These are phyloP conservation scores for Neosilurus hyrtlii DNA, from an alignment of 2,797 vertebrate species.

Conservation along the genomic window DNA sequence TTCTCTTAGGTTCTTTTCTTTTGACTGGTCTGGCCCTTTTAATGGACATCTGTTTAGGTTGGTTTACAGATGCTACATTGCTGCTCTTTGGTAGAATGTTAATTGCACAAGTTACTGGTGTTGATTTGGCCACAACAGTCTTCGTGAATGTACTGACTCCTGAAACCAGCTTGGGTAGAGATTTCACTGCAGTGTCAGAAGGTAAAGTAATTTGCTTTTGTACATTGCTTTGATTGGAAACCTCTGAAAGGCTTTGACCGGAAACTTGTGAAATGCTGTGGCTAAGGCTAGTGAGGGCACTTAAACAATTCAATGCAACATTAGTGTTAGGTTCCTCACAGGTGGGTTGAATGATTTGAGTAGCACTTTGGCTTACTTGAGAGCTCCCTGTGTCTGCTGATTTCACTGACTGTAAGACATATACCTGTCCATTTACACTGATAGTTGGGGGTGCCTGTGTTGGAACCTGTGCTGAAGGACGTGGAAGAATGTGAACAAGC, in stretches of 20 bases:
- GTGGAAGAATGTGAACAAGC: conserved; percentile 93
- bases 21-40: conserved; percentile 79
- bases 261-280: conserved; percentile 95
- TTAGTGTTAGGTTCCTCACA: conserved; percentile 92
- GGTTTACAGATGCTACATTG: conserved; percentile 61
- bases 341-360: conserved; percentile 93
- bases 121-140: conserved; percentile 57
- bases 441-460: conserved; percentile 88
- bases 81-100: conserved; percentile 67
- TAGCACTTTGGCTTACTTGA: conserved; percentile 76
- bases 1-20: conserved; percentile 63
- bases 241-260: conserved; percentile 84
- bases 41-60: conserved; percentile 73
- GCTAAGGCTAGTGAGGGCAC: conserved; percentile 93
- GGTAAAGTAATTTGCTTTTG: conserved; percentile 71
- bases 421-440: conserved; percentile 95
- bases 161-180: conserved; percentile 58
- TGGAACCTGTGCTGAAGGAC: conserved; percentile 80
- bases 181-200: conserved; percentile 68
- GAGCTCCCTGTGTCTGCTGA: conserved; percentile 81
- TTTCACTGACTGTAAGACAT: conserved; percentile 91
- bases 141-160: conserved; percentile 61
- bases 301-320: conserved; percentile 91
- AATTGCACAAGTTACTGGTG: conserved; percentile 53
- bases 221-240: conserved; percentile 81